A percentile compares a stretch with the other conserved stretches of the same genome.
Evolutionary conservation across 2,888 invertebrate species (phyloP).

Genomic region (Cheiracanthium punctorium): DNA sequence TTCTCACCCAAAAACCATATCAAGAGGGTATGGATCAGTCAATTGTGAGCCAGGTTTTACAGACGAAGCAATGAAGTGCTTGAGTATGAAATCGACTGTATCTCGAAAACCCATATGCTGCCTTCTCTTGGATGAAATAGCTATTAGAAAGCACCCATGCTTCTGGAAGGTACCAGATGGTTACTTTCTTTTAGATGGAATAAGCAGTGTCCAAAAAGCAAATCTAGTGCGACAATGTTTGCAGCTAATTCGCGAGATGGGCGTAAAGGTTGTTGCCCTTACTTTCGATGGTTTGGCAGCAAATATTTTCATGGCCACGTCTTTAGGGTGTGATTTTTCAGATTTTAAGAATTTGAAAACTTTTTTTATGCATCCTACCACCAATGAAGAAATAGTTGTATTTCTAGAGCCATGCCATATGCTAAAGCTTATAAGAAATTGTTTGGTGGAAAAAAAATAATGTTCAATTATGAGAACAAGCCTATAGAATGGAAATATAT

Average conservation of each 20-base stretch:
- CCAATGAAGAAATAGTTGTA: neutral
- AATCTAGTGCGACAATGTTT: slow-evolving; percentile 16
- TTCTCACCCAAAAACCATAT: too few relatives aligned
- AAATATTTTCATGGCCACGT: slow-evolving; percentile 24
- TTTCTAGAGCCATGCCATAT: slow-evolving; percentile 24
- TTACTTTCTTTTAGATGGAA: neutral
- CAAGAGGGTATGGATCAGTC: too few relatives aligned
- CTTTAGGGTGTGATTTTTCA: slow-evolving; percentile 10
- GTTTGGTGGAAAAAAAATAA: slow-evolving; percentile 10
- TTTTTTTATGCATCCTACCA: slow-evolving; percentile 7
- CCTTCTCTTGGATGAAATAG: too few relatives aligned
- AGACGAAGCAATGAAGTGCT: too few relatives aligned
- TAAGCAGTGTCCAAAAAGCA: neutral
- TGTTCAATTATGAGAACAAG: neutral
- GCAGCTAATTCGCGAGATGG: neutral
- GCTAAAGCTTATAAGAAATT: slow-evolving; percentile 28
- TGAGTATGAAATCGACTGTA: too few relatives aligned
- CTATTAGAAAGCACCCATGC: too few relatives aligned
- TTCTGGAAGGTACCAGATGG: neutral
- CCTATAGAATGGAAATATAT: slow-evolving; percentile 10
- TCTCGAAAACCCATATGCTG: too few relatives aligned
- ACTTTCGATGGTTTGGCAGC: slow-evolving; percentile 32
- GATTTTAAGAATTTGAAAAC: neutral
- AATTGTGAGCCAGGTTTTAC: too few relatives aligned
- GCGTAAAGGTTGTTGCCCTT: slow-evolving; percentile 5